Percentiles rank a stretch among this genome's conserved stretches.
phyloP scores from a whole-genome alignment of 2,797 vertebrate genomes.

The Bufotes viridis region DNA sequence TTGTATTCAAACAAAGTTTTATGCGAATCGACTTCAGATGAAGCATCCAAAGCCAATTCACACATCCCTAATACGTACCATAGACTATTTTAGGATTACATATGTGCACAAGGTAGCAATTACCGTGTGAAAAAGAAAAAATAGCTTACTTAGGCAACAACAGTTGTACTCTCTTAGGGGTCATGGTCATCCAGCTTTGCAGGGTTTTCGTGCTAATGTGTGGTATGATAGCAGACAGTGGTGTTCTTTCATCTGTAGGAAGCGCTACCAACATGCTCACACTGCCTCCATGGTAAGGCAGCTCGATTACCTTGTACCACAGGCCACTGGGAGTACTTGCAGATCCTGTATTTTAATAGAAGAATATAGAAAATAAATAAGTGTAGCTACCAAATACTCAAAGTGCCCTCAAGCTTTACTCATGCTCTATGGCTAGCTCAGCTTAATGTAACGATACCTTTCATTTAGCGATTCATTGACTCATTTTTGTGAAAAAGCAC shows the following conservation, averaged over 20 bases:
- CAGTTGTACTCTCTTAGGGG: conserved; percentile 85
- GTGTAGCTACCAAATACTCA: not conserved
- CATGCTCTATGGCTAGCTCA: too few species aligned
- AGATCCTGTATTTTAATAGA: conserved; percentile 73
- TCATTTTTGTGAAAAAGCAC: too few species aligned
- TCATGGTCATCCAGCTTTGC: conserved; percentile 87
- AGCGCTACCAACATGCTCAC: conserved; percentile 91
- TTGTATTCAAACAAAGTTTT: too few species aligned
- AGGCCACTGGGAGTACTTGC: conserved; percentile 83
- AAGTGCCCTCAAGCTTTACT: too few species aligned
- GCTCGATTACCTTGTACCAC: conserved; percentile 89
- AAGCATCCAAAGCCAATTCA: too few species aligned
- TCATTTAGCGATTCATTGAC: too few species aligned
- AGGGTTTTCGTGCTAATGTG: conserved; percentile 90
- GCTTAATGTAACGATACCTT: too few species aligned
- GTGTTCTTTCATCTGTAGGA: conserved; percentile 80
- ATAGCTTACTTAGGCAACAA: conserved; percentile 88
- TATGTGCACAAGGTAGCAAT: not conserved
- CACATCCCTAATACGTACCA: too few species aligned
- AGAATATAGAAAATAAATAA: not conserved
- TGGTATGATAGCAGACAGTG: conserved; percentile 83
- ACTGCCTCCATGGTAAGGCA: conserved; percentile 89
- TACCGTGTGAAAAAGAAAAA: not conserved
- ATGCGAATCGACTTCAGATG: too few species aligned
- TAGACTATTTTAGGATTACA: not conserved